Conservation (phyloP, 2,888 invertebrate genomes). For the Drosophila testacea region DNA sequence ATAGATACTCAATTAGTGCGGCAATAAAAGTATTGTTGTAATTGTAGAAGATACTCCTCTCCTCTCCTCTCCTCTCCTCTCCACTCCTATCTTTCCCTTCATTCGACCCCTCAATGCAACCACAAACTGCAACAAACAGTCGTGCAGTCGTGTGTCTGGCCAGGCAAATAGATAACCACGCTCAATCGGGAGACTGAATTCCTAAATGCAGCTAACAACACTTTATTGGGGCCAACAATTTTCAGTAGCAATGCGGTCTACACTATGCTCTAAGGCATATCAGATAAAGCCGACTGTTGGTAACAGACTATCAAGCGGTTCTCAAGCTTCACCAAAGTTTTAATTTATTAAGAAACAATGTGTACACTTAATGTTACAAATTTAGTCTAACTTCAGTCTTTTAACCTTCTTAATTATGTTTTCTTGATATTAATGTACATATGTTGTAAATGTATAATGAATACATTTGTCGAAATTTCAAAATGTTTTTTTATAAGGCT, state of each 20-base stretch:
- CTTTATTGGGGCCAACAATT: conserved; percentile 25
- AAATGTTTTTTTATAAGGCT: too few relatives aligned
- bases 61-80: background rate
- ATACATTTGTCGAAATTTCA: too few relatives aligned
- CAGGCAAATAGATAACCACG: conserved; percentile 49
- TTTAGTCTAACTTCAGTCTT: too few relatives aligned
- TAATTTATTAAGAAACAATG: too few relatives aligned
- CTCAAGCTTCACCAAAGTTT: too few relatives aligned
- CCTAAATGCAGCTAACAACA: conserved; percentile 26
- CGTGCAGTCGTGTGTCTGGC: conserved; percentile 62
- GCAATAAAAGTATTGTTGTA: conserved; percentile 72
- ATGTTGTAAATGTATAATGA: too few relatives aligned
- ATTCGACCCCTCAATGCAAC: conserved; percentile 11
- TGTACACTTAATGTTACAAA: too few relatives aligned
- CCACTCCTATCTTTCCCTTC: too few relatives aligned
- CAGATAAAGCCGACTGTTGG: background rate
- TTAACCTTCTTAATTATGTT: too few relatives aligned
- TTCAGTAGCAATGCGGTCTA: conserved; percentile 1
- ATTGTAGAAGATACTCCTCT: conserved; percentile 51
- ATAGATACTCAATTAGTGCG: conserved; percentile 75
- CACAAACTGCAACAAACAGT: conserved; percentile 39
- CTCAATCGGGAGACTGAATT: conserved; percentile 2
- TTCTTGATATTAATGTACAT: too few relatives aligned
- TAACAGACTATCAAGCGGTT: too few relatives aligned
- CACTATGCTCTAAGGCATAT: background rate